These are phyloP conservation scores for Rynchops niger DNA, from an alignment of 2,113 vertebrate species.

Conservation along the genomic window DNA sequence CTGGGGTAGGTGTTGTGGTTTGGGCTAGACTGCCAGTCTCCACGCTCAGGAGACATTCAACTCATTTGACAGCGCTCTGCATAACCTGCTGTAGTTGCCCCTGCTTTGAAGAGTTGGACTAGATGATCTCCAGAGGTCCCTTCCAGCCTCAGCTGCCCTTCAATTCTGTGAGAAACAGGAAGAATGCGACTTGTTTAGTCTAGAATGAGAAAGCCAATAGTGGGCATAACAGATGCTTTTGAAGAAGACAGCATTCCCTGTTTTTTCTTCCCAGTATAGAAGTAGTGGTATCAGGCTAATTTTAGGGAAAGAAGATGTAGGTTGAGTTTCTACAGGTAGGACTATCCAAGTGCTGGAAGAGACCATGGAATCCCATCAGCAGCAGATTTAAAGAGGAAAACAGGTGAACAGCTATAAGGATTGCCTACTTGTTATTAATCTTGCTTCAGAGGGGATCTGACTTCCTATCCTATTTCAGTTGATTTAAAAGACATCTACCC, in stretches of 20 bases:
- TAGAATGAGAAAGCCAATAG: neutral
- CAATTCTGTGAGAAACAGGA: neutral
- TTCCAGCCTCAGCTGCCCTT: neutral
- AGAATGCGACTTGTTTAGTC: neutral
- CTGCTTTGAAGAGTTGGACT: neutral
- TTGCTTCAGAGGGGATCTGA: neutral
- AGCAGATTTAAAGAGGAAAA: neutral
- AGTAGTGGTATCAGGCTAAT: neutral
- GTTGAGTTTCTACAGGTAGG: neutral
- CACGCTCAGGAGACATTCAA: neutral
- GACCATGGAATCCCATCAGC: neutral
- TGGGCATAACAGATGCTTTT: neutral
- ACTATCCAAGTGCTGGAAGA: neutral
- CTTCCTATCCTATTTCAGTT: neutral
- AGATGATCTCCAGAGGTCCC: neutral
- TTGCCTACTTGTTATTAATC: neutral
- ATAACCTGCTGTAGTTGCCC: neutral
- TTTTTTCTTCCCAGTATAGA: neutral
- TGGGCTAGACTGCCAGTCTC: neutral
- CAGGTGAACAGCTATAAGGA: neutral
- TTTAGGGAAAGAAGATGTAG: neutral
- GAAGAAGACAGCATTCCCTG: neutral
- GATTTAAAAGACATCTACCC: neutral
- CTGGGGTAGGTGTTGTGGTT: no score
- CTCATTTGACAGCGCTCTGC: neutral